These are phyloP conservation scores for Aspidapion aeneum DNA, from an alignment of 2,888 invertebrate genomes.

Conservation along the genomic window DNA sequence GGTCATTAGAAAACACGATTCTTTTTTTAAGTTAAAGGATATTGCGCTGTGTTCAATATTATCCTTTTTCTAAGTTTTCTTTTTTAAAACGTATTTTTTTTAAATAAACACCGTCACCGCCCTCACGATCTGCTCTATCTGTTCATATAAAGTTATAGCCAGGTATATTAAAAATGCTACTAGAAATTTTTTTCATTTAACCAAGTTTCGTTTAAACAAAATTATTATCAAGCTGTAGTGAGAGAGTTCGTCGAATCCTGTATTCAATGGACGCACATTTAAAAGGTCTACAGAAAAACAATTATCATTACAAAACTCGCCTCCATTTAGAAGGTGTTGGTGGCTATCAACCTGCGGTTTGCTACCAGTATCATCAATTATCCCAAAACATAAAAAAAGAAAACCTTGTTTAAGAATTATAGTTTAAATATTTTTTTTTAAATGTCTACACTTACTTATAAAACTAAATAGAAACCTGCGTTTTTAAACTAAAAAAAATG, in stretches of 20 bases:
- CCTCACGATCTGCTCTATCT: not conserved
- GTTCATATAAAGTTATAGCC: not conserved
- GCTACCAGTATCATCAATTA: not conserved
- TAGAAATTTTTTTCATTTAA: not conserved
- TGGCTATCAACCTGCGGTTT: not conserved
- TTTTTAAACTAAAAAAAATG: too few species aligned
- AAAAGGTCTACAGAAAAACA: not conserved
- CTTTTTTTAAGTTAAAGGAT: not conserved
- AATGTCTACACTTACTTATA: too few species aligned
- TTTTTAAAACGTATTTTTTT: not conserved
- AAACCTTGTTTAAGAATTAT: too few species aligned
- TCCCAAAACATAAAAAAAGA: too few species aligned
- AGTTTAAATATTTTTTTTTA: too few species aligned
- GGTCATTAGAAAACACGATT: not conserved
- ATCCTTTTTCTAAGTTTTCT: not conserved
- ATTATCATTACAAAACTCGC: not conserved
- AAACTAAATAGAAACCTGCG: too few species aligned
- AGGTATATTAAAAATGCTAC: not conserved
- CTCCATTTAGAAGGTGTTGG: not conserved
- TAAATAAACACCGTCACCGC: not conserved
- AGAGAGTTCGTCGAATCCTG: not conserved
- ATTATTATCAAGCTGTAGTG: not conserved
- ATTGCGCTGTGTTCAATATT: not conserved
- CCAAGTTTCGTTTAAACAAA: not conserved
- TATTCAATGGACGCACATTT: not conserved